These are phyloP conservation scores for Diaperis boleti DNA, from an alignment of 2,888 invertebrate species.

Conservation along the genomic window DNA sequence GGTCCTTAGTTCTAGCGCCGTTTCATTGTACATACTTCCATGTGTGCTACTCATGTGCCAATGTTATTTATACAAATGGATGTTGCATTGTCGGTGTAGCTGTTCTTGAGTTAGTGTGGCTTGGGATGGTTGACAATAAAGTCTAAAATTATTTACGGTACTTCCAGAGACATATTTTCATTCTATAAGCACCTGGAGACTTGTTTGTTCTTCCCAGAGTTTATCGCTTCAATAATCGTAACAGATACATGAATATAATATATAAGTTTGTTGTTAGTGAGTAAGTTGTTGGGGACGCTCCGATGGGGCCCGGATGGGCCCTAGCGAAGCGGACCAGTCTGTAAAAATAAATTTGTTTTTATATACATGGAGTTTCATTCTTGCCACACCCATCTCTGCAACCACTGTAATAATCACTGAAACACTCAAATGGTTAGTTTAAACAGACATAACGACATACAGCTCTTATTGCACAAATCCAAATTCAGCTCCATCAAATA, in stretches of 20 bases:
- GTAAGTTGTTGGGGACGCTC: conserved; percentile 16
- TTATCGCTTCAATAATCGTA: conserved; percentile 39
- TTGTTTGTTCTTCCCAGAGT: too few relatives aligned
- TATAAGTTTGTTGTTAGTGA: conserved; percentile 34
- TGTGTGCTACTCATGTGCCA: conserved; percentile 38
- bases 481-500: too few relatives aligned
- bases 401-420: too few relatives aligned
- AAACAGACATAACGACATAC: too few relatives aligned
- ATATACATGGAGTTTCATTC: conserved; percentile 32
- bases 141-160: conserved; percentile 3
- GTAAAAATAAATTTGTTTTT: conserved; percentile 39
- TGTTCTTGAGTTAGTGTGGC: conserved; percentile 30
- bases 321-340: conserved; percentile 16
- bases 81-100: conserved; percentile 36
- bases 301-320: conserved; percentile 3
- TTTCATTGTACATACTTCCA: conserved; percentile 28
- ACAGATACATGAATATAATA: conserved; percentile 16
- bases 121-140: conserved; percentile 35
- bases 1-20: conserved; percentile 12
- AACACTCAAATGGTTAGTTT: too few relatives aligned
- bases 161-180: conserved; percentile 2
- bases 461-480: too few relatives aligned
- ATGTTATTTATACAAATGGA: conserved; percentile 32
- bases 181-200: too few relatives aligned
- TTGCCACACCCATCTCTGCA: too few relatives aligned